A percentile compares a stretch with the other conserved stretches of the same genome.
phyloP scores from a whole-genome alignment of 2,888 invertebrate species.

The Halictus ligatus region DNA sequence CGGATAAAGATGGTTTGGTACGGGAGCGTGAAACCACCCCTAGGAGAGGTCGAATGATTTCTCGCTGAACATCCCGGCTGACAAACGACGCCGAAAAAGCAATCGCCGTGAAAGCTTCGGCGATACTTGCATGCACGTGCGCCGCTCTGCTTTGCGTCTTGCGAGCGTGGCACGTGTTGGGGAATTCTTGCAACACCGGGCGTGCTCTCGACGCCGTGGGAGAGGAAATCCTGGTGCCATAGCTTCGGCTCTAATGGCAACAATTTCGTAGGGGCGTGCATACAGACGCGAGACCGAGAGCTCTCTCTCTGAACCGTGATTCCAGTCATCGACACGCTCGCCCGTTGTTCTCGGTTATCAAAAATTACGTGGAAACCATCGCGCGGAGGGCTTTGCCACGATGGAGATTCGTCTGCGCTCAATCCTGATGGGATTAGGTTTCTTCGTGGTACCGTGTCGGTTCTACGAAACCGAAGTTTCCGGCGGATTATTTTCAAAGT shows the following conservation, averaged over 20 bases:
- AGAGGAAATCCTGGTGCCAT: neutral
- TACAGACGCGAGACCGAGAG: neutral
- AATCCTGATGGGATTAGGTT: conserved; percentile 5
- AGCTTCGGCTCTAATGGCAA: neutral
- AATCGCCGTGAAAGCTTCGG: conserved; percentile 78
- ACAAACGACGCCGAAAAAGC: conserved; percentile 77
- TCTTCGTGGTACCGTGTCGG: neutral
- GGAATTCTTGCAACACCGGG: conserved; percentile 21
- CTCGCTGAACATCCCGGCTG: conserved; percentile 65
- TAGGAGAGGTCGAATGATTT: conserved; percentile 66
- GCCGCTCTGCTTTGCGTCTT: conserved; percentile 38
- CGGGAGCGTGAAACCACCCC: conserved; percentile 25
- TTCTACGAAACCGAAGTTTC: neutral
- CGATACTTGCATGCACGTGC: conserved; percentile 43
- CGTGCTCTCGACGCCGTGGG: neutral
- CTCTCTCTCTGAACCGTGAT: neutral
- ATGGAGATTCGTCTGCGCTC: conserved; percentile 2
- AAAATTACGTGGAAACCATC: neutral
- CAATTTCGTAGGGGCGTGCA: conserved; percentile 10
- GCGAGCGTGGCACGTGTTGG: neutral
- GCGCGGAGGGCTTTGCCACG: neutral
- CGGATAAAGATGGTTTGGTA: conserved; percentile 42
- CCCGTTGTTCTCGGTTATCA: neutral
- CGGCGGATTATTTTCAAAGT: conserved; percentile 10
- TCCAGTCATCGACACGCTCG: neutral